Base-by-base conservation (phyloP, 1,140 invertebrate genomes). In the Coelopa frigida region DNA sequence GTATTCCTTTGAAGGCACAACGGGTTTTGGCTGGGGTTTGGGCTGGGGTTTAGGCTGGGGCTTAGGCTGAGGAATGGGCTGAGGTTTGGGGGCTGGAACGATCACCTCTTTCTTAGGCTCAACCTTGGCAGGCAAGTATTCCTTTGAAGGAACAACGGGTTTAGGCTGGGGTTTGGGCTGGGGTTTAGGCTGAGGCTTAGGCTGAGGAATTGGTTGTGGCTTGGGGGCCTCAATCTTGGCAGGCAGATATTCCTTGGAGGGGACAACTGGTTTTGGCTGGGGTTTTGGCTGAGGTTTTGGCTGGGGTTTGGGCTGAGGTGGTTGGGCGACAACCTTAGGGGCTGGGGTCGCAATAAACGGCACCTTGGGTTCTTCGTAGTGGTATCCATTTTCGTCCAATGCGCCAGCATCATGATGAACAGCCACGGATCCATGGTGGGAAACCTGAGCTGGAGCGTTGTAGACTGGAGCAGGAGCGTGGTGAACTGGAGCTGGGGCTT, bases 301-400 rank as follows among this genome's bases (percentile, higher is more conserved):
- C 2, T 36, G 41, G 20, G 36, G 31, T 4, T 23, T 12, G 10
- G 44, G 44, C 33, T 43, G 21, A 29, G 41, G 33, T 12, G 32
- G 35, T 43, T 8, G 11, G 4, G 14, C 24, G 24, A 35, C 44
- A 10, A 29, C 44, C 17, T 26, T 37, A 22, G 50, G 49, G 35
- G 17, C 35, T 8, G 38, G 31, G 17, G 26, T 38, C 5, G 51
- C 39, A 14, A 51, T 51, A 45, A 57, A 59, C 29, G 48, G 44
- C 4, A 50, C 36, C 1, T 46, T n/a, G 5, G 57, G 58, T 24
- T 41, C 15, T n/a, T 47, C 41, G 31, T 59, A 59, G 17, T 56
- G 54, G 26, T 62, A 62, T 15, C 60, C 59, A 54, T 56, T 54
- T 7, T 60, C 53, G 41, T 61, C 54, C 23, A 58, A 48, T 18